Base-by-base conservation (phyloP, 2,888 invertebrate species). In the Onthophagus sagittarius region DNA sequence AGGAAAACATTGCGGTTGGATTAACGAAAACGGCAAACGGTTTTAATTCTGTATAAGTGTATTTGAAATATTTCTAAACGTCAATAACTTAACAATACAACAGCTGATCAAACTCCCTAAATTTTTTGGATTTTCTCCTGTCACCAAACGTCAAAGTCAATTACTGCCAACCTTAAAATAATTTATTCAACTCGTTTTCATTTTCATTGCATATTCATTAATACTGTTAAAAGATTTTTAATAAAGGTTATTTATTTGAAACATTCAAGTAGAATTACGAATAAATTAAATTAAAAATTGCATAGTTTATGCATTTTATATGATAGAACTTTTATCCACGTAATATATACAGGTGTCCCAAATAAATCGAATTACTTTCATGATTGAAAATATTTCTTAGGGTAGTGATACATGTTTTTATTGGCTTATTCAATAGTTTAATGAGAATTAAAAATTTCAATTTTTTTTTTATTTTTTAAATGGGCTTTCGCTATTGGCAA, bases 61-160 rank as follows among this genome's bases (percentile, higher is more conserved):
- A 53, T 69, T 73, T 75, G 70, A 70, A 75, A 76, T 53, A 71
- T 73, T 70, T 71, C 73, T 76, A 76, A 77, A 75, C 72, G 75
- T 77, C 75, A 76, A 77, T 76, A 77, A 67, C 71, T 15, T 72
- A 39, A 72, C 67, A 71, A 15, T 78, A 15, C 78, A 78, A 79
- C 79, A 78, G 77, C 62, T 77, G 74, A 77, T 77, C 74, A 77
- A 79, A 78, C 75, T 73, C 76, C 77, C 76, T 75, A 75, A 75
- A 62, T 67, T 67, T 53, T 53, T 53, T 4, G 39, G 39, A 53
- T 53, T 53, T 53, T 53, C 39, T 53, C 39, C 39, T 53, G 39
- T 53, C 39, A 53, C 39, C 39, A 53, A 53, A 53, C 39, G 39
- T 53, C 39, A 53, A 53, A 9, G 39, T 53, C 39, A 53, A 11